These are phyloP conservation scores for Poeciliopsis retropinna DNA, from an alignment of 2,113 vertebrate genomes.

Conservation along the genomic window DNA sequence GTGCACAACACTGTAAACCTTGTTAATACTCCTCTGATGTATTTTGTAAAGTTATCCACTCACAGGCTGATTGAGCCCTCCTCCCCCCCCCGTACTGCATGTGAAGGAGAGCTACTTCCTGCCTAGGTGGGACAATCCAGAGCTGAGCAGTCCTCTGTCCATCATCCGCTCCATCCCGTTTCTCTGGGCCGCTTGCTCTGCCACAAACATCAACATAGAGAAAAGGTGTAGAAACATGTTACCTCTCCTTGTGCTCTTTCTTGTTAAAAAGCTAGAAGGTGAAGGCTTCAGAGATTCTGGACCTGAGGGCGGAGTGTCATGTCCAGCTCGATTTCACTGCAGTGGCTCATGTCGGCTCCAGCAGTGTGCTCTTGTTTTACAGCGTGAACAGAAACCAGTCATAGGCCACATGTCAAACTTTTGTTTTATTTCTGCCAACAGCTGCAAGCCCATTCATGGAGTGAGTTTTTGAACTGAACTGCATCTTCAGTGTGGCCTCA, in stretches of 20 bases:
- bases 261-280: not conserved
- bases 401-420: conserved; percentile 29
- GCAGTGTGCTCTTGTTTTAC: conserved; percentile 33
- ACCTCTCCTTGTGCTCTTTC: not conserved
- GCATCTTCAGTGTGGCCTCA: conserved; percentile 75
- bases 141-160: conserved; percentile 3
- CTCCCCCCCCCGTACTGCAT: conserved; percentile 30
- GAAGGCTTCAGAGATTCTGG: not conserved
- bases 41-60: conserved; percentile 25
- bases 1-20: conserved; percentile 28
- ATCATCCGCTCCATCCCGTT: conserved; percentile 10
- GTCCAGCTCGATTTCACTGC: conserved; percentile 30
- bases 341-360: conserved; percentile 36
- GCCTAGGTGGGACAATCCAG: conserved; percentile 7
- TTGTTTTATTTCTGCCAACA: conserved; percentile 44
- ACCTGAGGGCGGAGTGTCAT: not conserved
- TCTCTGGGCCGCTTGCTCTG: not conserved
- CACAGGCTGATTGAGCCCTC: not conserved
- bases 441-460: conserved; percentile 20
- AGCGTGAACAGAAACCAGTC: conserved; percentile 21
- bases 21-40: conserved; percentile 23
- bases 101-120: conserved; percentile 21
- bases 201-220: not conserved
- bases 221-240: not conserved
- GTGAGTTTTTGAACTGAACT: conserved; percentile 49